Evolutionary conservation across 2,797 vertebrate genomes (phyloP), one percentile per base, ranked within the genome.

Genomic region (Eupleurogrammus muticus): DNA sequence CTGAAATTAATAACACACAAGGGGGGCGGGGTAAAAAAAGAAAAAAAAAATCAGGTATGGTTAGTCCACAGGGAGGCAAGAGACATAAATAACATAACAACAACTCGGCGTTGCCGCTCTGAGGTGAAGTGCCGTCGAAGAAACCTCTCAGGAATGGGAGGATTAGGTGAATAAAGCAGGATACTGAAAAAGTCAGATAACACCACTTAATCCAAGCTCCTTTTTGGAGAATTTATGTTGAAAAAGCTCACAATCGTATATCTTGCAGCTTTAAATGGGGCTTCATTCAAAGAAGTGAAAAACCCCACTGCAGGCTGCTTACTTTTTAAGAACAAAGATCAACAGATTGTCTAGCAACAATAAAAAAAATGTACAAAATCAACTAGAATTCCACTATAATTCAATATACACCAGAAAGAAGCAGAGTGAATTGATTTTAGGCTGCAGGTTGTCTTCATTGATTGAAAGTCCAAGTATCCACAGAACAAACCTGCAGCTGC

Each of bases 1-100:
- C 92, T 94, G 89, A 44, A 92, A 88, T 66, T 73, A 91, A 77
- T 78, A 79, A 77, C 72, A 89, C 54, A 79, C 56, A 51, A 47
- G 52, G 69, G 56, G 49, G 63, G 19, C 52, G 16, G 12, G 34
- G n/a, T 34, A n/a, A n/a, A n/a, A n/a, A n/a, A n/a, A n/a, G n/a
- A n/a, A n/a, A n/a, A n/a, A n/a, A 72, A 56, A 10, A 36, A 73
- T 71, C 50, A 79, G 73, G 78, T 50, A 61, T 14, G 40, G 44
- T 51, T 49, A 28, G 49, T 62, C 65, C 38, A 60, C 17, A 14
- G 70, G 24, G 55, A 75, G 19, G 20, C 23, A 21, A 34, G 21
- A 19, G 42, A 70, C 47, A 58, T 66, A 79, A 75, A 79, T 56
- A 73, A 34, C 28, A 28, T 28, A 44, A 44, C 2, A 34, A 32